Evolutionary conservation across 2,797 vertebrate species (phyloP).

Genomic region (Basileuterus tristriatus): DNA sequence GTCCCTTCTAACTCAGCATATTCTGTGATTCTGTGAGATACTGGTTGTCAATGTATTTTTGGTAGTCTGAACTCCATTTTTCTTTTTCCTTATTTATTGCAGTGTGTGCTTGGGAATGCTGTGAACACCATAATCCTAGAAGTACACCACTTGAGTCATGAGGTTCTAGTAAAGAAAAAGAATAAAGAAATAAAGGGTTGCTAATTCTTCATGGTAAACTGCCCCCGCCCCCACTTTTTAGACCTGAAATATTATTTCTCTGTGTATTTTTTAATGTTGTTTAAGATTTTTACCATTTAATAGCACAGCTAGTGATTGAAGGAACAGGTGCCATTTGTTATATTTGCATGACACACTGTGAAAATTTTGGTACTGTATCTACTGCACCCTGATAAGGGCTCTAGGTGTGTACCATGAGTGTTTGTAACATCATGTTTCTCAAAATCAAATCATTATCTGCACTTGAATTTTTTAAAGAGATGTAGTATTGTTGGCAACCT

Average conservation of each 20-base stretch:
- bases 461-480: background rate
- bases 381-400: background rate
- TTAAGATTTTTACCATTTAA: background rate
- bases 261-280: background rate
- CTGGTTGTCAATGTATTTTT: background rate
- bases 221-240: accelerated
- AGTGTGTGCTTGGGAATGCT: background rate
- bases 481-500: background rate
- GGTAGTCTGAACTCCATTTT: background rate
- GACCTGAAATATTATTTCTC: background rate
- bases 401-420: background rate
- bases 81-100: background rate
- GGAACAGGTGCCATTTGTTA: background rate
- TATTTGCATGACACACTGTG: background rate
- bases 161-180: background rate
- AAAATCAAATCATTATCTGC: background rate
- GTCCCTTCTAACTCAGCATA: background rate
- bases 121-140: background rate
- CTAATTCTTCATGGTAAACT: background rate
- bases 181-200: background rate
- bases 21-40: background rate
- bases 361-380: background rate
- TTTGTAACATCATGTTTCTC: background rate
- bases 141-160: background rate
- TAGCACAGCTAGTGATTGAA: background rate